Evolutionary conservation across 2,797 vertebrate genomes (phyloP).

Genomic region (Sternarchorhynchus goeldii): DNA sequence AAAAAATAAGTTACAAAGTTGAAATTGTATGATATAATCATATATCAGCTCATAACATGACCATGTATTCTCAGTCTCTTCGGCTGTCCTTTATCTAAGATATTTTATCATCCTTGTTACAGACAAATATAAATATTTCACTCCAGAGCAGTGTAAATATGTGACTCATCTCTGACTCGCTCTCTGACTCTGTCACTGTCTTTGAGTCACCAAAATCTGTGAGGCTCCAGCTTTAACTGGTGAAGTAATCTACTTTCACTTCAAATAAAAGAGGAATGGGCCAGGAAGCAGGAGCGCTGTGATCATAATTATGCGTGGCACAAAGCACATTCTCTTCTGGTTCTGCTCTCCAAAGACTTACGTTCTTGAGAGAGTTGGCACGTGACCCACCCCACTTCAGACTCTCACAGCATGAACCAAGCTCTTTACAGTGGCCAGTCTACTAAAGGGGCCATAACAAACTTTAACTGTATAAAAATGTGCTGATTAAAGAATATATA

Average conservation of each 20-base stretch:
- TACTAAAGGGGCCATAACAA: slow-evolving; percentile 30
- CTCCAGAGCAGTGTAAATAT: slow-evolving; percentile 8
- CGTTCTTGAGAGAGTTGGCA: slow-evolving; percentile 24
- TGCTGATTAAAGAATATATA: not conserved
- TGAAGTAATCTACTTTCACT: slow-evolving; percentile 62
- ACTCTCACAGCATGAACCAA: slow-evolving; percentile 40
- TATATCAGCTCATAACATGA: too few relatives aligned
- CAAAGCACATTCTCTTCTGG: slow-evolving; percentile 62
- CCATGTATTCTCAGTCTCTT: slow-evolving; percentile 17
- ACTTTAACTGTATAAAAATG: slow-evolving; percentile 3
- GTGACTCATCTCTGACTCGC: slow-evolving; percentile 21
- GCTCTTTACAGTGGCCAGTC: slow-evolving; percentile 25
- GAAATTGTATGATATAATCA: not conserved
- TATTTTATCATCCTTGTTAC: slow-evolving; percentile 22
- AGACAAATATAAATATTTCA: slow-evolving; percentile 31
- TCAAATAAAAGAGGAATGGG: slow-evolving; percentile 58
- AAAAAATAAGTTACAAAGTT: slow-evolving; percentile 15
- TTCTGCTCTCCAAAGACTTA: slow-evolving; percentile 45
- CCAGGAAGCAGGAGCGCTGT: slow-evolving; percentile 57
- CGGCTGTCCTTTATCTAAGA: slow-evolving; percentile 19
- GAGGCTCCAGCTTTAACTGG: slow-evolving; percentile 32
- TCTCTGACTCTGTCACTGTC: not conserved
- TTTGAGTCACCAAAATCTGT: slow-evolving; percentile 43
- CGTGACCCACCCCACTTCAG: slow-evolving; percentile 4
- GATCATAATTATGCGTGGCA: slow-evolving; percentile 70